Conservation (phyloP, 2,113 vertebrate genomes). For the Lepisosteus osseus region DNA sequence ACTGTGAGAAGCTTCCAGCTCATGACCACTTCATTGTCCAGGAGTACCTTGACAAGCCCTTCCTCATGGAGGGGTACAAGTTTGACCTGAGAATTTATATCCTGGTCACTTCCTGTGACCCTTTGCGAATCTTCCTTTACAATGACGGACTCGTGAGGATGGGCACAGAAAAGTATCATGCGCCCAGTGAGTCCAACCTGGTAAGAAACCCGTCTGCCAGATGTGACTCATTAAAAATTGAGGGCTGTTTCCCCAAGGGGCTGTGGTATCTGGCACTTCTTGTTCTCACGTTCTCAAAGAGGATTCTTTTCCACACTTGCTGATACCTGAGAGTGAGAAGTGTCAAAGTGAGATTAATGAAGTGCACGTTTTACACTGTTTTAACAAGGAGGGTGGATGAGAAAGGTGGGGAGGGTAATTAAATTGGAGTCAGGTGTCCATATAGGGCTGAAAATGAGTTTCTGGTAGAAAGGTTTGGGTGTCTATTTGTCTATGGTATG, state of each 20-base stretch:
- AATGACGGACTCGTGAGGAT: conserved; percentile 95
- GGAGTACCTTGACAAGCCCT: conserved; percentile 97
- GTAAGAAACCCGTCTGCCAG: conserved; percentile 67
- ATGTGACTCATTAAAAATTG: conserved; percentile 54
- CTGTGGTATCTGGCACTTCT: conserved; percentile 8
- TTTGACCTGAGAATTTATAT: conserved; percentile 97
- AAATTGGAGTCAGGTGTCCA: not conserved
- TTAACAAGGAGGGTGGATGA: not conserved
- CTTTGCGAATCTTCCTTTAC: conserved; percentile 93
- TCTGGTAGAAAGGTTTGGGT: not conserved
- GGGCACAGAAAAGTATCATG: conserved; percentile 95
- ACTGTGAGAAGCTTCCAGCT: conserved; percentile 91
- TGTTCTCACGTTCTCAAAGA: conserved; percentile 26
- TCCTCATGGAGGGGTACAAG: conserved; percentile 97
- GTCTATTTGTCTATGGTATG: not conserved
- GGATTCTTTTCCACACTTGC: conserved; percentile 41
- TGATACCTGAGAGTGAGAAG: conserved; percentile 53
- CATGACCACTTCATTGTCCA: conserved; percentile 98
- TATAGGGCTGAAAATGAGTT: not conserved
- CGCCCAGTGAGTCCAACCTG: conserved; percentile 92
- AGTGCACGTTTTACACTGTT: conserved; percentile 38
- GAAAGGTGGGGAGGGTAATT: not conserved
- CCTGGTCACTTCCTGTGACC: conserved; percentile 95
- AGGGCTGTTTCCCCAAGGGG: conserved; percentile 45
- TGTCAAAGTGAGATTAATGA: conserved; percentile 49